Conservation (phyloP, 2,113 vertebrate species). For the Cyrtonyx montezumae region DNA sequence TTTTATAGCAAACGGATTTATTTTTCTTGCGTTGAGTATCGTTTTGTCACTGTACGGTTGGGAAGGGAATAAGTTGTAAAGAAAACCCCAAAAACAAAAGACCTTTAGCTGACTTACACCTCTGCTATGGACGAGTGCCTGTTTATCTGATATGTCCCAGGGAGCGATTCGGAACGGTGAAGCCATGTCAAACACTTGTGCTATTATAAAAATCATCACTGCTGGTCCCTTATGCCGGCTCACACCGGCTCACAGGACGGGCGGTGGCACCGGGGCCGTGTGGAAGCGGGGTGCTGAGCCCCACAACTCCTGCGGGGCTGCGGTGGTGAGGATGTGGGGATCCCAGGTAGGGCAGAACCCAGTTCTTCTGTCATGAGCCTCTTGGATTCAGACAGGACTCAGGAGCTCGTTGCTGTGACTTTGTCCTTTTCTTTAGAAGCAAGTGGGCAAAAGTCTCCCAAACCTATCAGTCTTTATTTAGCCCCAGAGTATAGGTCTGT, state of each 20-base stretch:
- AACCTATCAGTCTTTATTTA: background rate
- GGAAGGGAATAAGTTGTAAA: background rate
- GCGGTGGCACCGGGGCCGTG: background rate
- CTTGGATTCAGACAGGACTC: accelerated
- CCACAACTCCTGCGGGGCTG: too few species aligned
- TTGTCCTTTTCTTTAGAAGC: background rate
- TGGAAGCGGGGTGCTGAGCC: background rate
- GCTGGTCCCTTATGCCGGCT: accelerated
- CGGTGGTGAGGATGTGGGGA: background rate
- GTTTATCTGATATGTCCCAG: accelerated
- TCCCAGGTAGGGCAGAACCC: background rate
- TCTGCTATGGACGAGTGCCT: accelerated
- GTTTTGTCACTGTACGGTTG: background rate
- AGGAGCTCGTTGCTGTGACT: background rate
- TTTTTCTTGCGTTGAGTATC: background rate
- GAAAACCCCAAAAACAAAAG: accelerated
- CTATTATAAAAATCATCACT: accelerated
- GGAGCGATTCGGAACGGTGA: background rate
- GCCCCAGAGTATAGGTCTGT: background rate
- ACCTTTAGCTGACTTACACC: background rate
- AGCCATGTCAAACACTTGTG: background rate
- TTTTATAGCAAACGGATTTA: accelerated
- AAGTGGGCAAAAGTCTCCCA: background rate
- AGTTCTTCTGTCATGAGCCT: background rate
- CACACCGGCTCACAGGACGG: accelerated